phyloP scores from a whole-genome alignment of 1,140 invertebrate genomes.

The Dendroctonus ponderosae region DNA sequence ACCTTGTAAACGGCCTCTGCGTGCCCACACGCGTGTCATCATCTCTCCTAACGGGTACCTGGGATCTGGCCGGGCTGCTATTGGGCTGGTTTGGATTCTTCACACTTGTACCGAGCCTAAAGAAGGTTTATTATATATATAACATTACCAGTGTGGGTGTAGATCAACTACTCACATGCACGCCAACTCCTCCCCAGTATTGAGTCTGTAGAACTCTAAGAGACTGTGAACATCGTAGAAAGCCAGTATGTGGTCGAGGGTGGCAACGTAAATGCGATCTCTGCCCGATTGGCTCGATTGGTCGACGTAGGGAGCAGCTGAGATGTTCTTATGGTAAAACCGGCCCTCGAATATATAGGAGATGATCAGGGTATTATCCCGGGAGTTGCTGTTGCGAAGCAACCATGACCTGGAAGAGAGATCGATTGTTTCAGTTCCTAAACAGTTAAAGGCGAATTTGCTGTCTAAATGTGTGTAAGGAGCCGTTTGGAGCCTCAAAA shows the following conservation, averaged over 20 bases:
- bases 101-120: not conserved
- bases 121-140: not conserved
- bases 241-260: not conserved
- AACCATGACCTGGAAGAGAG: not conserved
- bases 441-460: too few species aligned
- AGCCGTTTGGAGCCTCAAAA: too few species aligned
- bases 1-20: not conserved
- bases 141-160: not conserved
- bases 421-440: not conserved
- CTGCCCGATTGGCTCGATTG: not conserved
- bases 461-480: too few species aligned
- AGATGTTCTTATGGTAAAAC: not conserved
- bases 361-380: not conserved
- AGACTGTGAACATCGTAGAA: constrained; percentile 11
- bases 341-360: not conserved
- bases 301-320: not conserved
- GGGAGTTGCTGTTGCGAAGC: not conserved
- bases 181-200: not conserved
- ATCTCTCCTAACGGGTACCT: not conserved
- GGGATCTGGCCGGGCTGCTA: not conserved
- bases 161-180: not conserved
- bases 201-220: constrained; percentile 7
- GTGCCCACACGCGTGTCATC: too few species aligned
- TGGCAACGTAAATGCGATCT: not conserved
- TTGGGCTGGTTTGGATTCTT: not conserved